A percentile compares a stretch with the other conserved stretches of the same genome.
These are phyloP conservation scores for Biston stratarius DNA, from an alignment of 2,888 invertebrate genomes.

Conservation along the genomic window DNA sequence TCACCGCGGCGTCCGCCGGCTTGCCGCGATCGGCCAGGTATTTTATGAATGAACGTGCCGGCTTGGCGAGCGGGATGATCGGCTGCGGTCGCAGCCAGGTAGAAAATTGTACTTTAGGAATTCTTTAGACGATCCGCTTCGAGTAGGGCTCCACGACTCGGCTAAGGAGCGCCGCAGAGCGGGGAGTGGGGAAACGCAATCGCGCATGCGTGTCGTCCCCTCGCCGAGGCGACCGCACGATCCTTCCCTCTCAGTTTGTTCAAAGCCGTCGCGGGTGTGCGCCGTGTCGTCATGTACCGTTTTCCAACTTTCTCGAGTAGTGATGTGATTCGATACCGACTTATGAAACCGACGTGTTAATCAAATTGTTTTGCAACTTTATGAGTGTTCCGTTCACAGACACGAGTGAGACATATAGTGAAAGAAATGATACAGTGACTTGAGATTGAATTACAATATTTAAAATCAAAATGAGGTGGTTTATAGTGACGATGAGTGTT, in stretches of 20 bases:
- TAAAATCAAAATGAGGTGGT: slow-evolving; percentile 79
- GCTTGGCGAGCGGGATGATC: slow-evolving; percentile 73
- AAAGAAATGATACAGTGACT: slow-evolving; percentile 68
- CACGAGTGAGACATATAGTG: slow-evolving; percentile 55
- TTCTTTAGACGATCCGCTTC: slow-evolving; percentile 81
- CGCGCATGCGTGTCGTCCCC: slow-evolving; percentile 82
- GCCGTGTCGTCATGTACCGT: slow-evolving; percentile 88
- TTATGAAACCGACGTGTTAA: slow-evolving; percentile 61
- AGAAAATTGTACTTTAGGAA: slow-evolving; percentile 84
- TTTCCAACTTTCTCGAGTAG: slow-evolving; percentile 84
- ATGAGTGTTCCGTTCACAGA: slow-evolving; percentile 46
- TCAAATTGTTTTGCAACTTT: slow-evolving; percentile 60
- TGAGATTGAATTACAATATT: slow-evolving; percentile 58
- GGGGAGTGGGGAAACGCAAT: slow-evolving; percentile 77
- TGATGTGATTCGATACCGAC: slow-evolving; percentile 84
- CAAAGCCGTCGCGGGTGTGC: slow-evolving; percentile 74
- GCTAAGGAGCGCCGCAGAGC: slow-evolving; percentile 83
- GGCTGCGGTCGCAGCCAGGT: slow-evolving; percentile 80
- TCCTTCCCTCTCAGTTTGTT: slow-evolving; percentile 83
- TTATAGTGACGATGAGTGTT: slow-evolving; percentile 78
- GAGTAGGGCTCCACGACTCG: slow-evolving; percentile 79
- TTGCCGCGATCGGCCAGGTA: slow-evolving; percentile 64
- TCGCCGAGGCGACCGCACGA: slow-evolving; percentile 76
- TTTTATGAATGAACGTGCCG: slow-evolving; percentile 86
- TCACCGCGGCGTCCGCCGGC: slow-evolving; percentile 1